Evolutionary conservation across 2,888 invertebrate genomes (phyloP), one percentile per base, ranked within the genome.

Genomic region (Drosophila anomelani): DNA sequence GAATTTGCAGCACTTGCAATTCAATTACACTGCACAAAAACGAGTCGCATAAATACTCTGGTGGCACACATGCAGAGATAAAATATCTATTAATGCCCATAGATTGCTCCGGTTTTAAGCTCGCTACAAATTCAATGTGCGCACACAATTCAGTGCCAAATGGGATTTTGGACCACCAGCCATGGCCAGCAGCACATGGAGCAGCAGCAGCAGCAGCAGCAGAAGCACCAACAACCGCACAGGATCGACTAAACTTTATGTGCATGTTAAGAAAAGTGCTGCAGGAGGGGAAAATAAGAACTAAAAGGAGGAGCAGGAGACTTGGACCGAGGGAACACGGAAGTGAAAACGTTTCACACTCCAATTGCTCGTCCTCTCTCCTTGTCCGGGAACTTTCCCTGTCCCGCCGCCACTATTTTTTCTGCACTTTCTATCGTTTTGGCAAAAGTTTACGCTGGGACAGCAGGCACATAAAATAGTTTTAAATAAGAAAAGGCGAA

Each of bases 321-420:
- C 63, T 36, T 41, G 49, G 49, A 49, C 43, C 61, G 36, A 47
- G 73, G 76, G 57, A 76, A 87, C 85, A 87, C 86, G 88, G 86
- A 87, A 87, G 81, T 82, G 88, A 88, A 87, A 84, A 87, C 85
- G 87, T 81, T 87, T 89, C 85, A 87, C 88, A 87, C 85, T 78
- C 88, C 86, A 86, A 81, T 88, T 87, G 87, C 86, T 51, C 61
- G 47, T 20, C 15, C 47, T 41, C 41, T 44, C 38, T 29, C 51
- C n/a, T 15, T 38, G 51, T 12, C 26, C 3, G 17, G 32, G 54
- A 53, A 63, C 15, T 41, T 58, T 41, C 53, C 32, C 13, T 56
- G 34, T 53, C n/a, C 53, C 29, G 46, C 43, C 39, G 56, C 59
- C 55, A 38, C 13, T 32, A 9, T 46, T 64, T n/a, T 67, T 64